Evolutionary conservation across 2,113 vertebrate genomes (phyloP).

Genomic region (Neodontobutis hainanensis): DNA sequence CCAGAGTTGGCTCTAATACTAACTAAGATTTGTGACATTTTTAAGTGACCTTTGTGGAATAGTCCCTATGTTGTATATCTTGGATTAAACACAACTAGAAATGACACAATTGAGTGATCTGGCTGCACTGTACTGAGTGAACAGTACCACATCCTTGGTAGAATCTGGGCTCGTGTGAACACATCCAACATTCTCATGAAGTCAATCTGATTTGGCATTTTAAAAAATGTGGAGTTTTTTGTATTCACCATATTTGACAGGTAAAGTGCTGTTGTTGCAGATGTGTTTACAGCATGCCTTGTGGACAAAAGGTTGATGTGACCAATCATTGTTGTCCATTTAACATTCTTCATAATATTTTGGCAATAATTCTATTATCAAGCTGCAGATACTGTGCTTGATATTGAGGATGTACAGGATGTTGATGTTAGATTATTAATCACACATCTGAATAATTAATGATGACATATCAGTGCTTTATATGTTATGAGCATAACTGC

Average conservation of each 20-base stretch:
- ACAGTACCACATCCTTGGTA: too few species aligned
- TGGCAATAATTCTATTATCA: slow-evolving; percentile 64
- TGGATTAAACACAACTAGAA: too few species aligned
- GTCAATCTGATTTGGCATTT: background rate
- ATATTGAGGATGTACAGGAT: slow-evolving; percentile 58
- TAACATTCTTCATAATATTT: slow-evolving; percentile 25
- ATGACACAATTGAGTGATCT: too few species aligned
- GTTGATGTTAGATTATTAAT: slow-evolving; percentile 39
- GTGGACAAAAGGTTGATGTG: slow-evolving; percentile 52
- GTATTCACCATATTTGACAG: background rate
- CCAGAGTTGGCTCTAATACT: too few species aligned
- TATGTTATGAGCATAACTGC: slow-evolving; percentile 52
- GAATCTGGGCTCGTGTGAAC: too few species aligned
- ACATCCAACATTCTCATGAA: too few species aligned
- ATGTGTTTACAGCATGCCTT: slow-evolving; percentile 67
- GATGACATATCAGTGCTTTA: slow-evolving; percentile 64
- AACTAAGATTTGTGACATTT: too few species aligned
- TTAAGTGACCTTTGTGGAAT: too few species aligned
- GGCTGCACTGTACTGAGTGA: too few species aligned
- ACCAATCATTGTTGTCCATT: slow-evolving; percentile 35
- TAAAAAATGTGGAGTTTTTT: background rate
- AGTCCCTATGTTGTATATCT: too few species aligned
- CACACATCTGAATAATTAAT: slow-evolving; percentile 36
- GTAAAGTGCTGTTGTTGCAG: slow-evolving; percentile 59
- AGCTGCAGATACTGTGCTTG: slow-evolving; percentile 37